Conservation (phyloP, 2,888 invertebrate genomes). For the Aromia moschata region DNA sequence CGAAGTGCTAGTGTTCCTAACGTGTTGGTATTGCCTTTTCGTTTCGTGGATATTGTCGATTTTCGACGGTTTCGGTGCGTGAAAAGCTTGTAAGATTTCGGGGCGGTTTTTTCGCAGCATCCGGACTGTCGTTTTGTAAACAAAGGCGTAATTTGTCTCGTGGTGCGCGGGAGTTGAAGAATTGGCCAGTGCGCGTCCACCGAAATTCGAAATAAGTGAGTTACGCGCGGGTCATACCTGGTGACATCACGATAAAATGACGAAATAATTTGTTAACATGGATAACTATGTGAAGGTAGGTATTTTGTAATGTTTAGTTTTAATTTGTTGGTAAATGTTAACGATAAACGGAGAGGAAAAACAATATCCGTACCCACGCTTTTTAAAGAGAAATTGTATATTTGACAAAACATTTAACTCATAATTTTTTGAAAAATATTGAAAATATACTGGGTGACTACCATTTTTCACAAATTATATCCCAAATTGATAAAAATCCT, state of each 20-base stretch:
- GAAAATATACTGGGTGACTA: no score
- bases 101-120: background rate
- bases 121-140: background rate
- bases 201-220: constrained; percentile 7
- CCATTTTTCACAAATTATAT: no score
- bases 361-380: no score
- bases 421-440: no score
- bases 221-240: background rate
- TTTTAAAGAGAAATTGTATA: no score
- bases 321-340: no score
- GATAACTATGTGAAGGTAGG: constrained; percentile 24
- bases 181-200: constrained; percentile 9
- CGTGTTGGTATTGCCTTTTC: background rate
- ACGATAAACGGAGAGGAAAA: no score
- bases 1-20: background rate
- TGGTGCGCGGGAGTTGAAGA: constrained; percentile 16
- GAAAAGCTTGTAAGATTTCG: background rate
- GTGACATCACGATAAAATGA: constrained; percentile 19
- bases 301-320: no score
- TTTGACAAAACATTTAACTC: no score
- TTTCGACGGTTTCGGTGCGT: background rate
- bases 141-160: background rate
- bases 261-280: constrained; percentile 26
- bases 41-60: background rate
- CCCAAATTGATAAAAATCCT: no score